phyloP scores from a whole-genome alignment of 1,140 invertebrate genomes.

The Penaeus vannamei region DNA sequence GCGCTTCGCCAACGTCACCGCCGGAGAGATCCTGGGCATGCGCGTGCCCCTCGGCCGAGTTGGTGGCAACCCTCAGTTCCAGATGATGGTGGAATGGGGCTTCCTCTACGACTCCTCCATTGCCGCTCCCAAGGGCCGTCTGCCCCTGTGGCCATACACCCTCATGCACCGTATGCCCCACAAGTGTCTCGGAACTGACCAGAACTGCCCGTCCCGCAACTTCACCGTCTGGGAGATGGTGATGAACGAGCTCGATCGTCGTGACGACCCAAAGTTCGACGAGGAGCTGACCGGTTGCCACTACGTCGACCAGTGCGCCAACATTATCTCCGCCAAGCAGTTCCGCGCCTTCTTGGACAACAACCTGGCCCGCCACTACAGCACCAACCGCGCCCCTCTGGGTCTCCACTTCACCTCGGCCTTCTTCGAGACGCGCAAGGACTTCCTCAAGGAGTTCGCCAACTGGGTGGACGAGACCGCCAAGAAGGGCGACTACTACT shows the following conservation, averaged over 20 bases:
- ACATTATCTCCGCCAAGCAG: slow-evolving; percentile 68
- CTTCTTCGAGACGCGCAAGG: slow-evolving; percentile 70
- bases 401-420: slow-evolving; percentile 70
- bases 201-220: slow-evolving; percentile 69
- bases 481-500: slow-evolving; percentile 71
- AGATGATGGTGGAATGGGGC: slow-evolving; percentile 73
- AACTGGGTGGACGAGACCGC: slow-evolving; percentile 70
- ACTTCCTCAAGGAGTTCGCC: slow-evolving; percentile 69
- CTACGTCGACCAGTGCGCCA: slow-evolving; percentile 70
- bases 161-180: slow-evolving; percentile 73
- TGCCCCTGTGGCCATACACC: slow-evolving; percentile 74
- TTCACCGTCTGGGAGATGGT: slow-evolving; percentile 70
- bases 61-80: slow-evolving; percentile 73
- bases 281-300: slow-evolving; percentile 70
- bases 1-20: slow-evolving; percentile 72
- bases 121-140: slow-evolving; percentile 71
- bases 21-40: slow-evolving; percentile 73
- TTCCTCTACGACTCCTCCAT: slow-evolving; percentile 74
- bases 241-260: slow-evolving; percentile 69
- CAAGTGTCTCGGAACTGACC: slow-evolving; percentile 70
- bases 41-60: slow-evolving; percentile 72
- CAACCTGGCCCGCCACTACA: slow-evolving; percentile 71
- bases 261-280: slow-evolving; percentile 68
- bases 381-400: slow-evolving; percentile 70
- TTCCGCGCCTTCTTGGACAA: slow-evolving; percentile 70